These are phyloP conservation scores for Papilio dardanus DNA, from an alignment of 1,140 invertebrate species.

Conservation along the genomic window DNA sequence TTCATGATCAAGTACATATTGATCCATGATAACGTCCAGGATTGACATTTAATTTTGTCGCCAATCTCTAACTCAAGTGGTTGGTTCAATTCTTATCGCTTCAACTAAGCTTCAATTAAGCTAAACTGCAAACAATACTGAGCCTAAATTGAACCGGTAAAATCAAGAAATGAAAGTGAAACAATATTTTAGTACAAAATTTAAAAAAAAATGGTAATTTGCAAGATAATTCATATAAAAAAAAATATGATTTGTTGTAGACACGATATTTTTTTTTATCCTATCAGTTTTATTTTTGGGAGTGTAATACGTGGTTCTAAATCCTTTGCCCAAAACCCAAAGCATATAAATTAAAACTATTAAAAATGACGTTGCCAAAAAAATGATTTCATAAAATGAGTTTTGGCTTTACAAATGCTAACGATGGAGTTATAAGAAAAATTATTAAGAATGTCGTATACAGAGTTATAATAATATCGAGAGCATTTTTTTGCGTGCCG, in stretches of 20 bases:
- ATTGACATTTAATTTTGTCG: conserved; percentile 27
- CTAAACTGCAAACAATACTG: neutral
- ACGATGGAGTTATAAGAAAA: conserved; percentile 20
- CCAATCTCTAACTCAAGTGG: conserved; percentile 21
- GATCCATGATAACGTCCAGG: conserved; percentile 13
- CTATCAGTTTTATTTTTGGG: neutral
- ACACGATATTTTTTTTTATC: neutral
- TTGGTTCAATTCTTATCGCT: neutral
- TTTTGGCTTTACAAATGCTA: conserved; percentile 20
- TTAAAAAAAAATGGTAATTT: too few relatives aligned
- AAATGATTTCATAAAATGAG: conserved; percentile 28
- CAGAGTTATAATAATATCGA: conserved; percentile 19
- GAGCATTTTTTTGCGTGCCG: conserved; percentile 13
- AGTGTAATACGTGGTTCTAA: neutral
- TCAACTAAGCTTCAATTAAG: neutral
- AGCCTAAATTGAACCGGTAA: neutral
- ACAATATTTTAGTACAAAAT: too few relatives aligned
- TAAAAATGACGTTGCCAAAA: conserved; percentile 29
- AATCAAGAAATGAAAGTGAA: neutral
- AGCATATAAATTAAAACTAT: conserved; percentile 6
- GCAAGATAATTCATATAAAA: too few relatives aligned
- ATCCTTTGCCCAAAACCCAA: conserved; percentile 1
- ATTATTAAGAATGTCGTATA: conserved; percentile 23
- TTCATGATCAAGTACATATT: neutral
- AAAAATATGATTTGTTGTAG: too few relatives aligned